A percentile compares a stretch with the other conserved stretches of the same genome.
phyloP scores from a whole-genome alignment of 2,888 invertebrate species.

The Anthophora plumipes region DNA sequence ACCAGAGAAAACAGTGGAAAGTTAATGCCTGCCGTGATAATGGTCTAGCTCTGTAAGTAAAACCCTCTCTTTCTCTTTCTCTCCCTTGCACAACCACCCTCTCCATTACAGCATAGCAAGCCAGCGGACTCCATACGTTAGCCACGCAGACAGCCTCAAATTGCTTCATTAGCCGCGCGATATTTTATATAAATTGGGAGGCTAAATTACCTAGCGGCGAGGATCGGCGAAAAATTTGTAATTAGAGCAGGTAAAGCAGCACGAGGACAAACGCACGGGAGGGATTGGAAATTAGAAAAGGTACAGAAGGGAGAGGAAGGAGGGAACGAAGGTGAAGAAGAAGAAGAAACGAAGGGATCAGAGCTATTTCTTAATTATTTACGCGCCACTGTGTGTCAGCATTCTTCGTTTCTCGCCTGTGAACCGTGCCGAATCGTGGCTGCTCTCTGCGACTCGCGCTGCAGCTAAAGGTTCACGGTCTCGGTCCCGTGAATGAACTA shows the following conservation, averaged over 20 bases:
- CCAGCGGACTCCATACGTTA: slow-evolving; percentile 81
- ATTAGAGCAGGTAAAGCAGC: slow-evolving; percentile 75
- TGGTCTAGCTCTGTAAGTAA: slow-evolving; percentile 68
- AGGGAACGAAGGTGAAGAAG: slow-evolving; percentile 15
- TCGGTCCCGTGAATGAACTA: slow-evolving; percentile 63
- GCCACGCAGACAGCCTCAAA: slow-evolving; percentile 82
- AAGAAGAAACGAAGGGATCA: slow-evolving; percentile 26
- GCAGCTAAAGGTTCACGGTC: slow-evolving; percentile 52
- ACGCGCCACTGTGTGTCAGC: slow-evolving; percentile 68
- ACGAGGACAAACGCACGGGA: slow-evolving; percentile 37
- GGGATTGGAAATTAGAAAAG: slow-evolving; percentile 17
- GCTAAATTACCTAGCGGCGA: slow-evolving; percentile 79
- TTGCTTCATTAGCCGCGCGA: slow-evolving; percentile 84
- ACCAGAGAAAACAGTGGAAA: slow-evolving; percentile 58
- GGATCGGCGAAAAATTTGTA: slow-evolving; percentile 79
- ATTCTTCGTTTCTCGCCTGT: slow-evolving; percentile 65
- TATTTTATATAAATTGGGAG: slow-evolving; percentile 84
- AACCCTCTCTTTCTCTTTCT: slow-evolving; percentile 61
- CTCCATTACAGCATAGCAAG: slow-evolving; percentile 74
- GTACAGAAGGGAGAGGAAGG: not conserved
- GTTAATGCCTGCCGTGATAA: slow-evolving; percentile 69
- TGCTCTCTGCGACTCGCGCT: slow-evolving; percentile 57
- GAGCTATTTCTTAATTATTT: slow-evolving; percentile 77
- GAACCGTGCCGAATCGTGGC: slow-evolving; percentile 67
- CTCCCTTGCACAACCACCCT: slow-evolving; percentile 47